phyloP scores from a whole-genome alignment of 2,797 vertebrate species.

The Lepus townsendii region DNA sequence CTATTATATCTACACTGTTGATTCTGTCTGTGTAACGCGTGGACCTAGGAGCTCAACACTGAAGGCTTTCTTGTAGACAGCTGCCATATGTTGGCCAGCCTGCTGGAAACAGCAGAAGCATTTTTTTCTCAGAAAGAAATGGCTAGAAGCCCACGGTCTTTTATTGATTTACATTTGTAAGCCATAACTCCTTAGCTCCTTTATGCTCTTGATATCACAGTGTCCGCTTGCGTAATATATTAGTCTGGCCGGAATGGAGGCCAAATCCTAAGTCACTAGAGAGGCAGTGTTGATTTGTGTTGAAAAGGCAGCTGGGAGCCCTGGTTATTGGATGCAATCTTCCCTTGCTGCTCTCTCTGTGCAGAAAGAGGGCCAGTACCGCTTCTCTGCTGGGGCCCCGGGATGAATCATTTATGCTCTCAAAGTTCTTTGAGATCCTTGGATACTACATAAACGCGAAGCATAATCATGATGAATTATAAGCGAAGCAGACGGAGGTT shows the following conservation, averaged over 20 bases:
- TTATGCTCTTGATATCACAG: conserved; percentile 38
- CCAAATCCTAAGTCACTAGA: conserved; percentile 54
- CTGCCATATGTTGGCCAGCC: conserved; percentile 35
- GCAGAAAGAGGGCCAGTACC: background rate
- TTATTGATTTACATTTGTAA: conserved; percentile 85
- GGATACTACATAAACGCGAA: conserved; percentile 46
- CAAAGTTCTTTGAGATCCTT: conserved; percentile 69
- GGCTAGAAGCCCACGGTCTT: conserved; percentile 81
- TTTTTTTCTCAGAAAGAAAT: conserved; percentile 84
- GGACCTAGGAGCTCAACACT: background rate
- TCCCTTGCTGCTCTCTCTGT: background rate
- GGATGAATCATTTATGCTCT: conserved; percentile 71
- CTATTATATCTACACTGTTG: background rate
- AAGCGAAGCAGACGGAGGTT: conserved; percentile 79
- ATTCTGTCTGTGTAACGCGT: background rate
- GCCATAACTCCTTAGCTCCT: conserved; percentile 82
- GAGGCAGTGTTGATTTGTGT: conserved; percentile 50
- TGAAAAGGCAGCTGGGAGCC: conserved; percentile 46
- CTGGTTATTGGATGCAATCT: background rate
- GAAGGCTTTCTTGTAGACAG: conserved; percentile 56
- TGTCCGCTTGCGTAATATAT: conserved; percentile 36
- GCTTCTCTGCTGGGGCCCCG: conserved; percentile 31
- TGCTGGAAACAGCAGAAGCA: conserved; percentile 76
- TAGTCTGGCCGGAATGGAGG: conserved; percentile 31
- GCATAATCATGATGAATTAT: conserved; percentile 77